Base-by-base conservation (phyloP, 1,140 invertebrate genomes). In the Bacillus rossius region DNA sequence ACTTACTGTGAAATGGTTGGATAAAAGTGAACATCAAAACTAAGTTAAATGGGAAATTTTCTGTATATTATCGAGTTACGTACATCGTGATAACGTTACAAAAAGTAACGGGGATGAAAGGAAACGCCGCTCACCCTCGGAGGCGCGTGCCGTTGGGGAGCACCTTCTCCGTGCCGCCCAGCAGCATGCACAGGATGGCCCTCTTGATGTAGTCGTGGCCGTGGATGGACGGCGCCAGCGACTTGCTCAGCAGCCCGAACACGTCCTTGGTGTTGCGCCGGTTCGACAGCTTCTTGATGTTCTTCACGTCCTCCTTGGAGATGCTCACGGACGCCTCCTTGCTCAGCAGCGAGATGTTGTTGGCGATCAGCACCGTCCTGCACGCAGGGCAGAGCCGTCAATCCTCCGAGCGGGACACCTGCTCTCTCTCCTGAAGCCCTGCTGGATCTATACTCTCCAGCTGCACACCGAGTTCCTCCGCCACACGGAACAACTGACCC, bases 171-270 rank as follows among this genome's bases (percentile, higher is more conserved):
- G 91, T 88, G 1, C 98, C 98, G 19, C 97, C 97, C 0, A 99
- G 77, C 19, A 99, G 72, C 64, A 99, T 81, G 71, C 97, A 99
- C 0, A 99, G 76, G 61, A 99, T 91, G 1, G 98, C 96, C 70
- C 93, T 94, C 73, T 99, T 99, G 3, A 99, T 93, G 69, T 90
- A 97, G 20, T 94, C 88, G 73, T 99, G 93, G 0, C 98, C 98
- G 72, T 98, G 92, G 71, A 99, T 99, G 4, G 96, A 97, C 0
- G 98, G 98, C 0, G 98, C 98, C 43, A 99, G 73, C 1, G 96
- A 99, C 69, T 89, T 87, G 38, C 91, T 83, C 8, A 99, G 77
- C 51, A 95, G 72, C 56, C 98, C 91, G 74, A 99, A 98, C 51
- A 97, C 89, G 74, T 97, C 86, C 57, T 83, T 77, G 37, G 77